phyloP scores from a whole-genome alignment of 2,113 vertebrate genomes.

The Cardinalis cardinalis region DNA sequence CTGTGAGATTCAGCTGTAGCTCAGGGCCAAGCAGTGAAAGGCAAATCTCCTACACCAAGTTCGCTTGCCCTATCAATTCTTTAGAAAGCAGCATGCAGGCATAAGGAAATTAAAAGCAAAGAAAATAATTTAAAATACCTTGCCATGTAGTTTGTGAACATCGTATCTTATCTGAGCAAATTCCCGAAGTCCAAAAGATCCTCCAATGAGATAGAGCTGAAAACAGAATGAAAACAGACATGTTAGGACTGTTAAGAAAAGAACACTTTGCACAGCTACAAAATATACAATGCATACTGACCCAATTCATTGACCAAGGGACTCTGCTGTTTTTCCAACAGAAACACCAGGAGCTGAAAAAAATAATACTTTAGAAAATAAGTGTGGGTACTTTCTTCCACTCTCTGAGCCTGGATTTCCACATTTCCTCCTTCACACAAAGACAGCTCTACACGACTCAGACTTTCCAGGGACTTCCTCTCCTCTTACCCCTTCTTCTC shows the following conservation, averaged over 20 bases:
- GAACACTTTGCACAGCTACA: background rate
- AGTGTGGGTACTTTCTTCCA: background rate
- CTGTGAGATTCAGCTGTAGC: background rate
- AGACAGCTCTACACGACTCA: background rate
- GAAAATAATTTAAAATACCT: slow-evolving; percentile 68
- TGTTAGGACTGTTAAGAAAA: background rate
- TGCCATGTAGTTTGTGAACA: slow-evolving; percentile 78
- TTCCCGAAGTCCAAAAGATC: slow-evolving; percentile 91
- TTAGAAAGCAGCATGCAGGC: background rate
- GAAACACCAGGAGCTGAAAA: background rate
- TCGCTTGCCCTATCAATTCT: background rate
- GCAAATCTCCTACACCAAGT: background rate
- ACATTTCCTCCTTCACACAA: background rate
- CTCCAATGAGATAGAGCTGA: slow-evolving; percentile 88
- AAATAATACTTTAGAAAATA: background rate
- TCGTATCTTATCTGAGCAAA: slow-evolving; percentile 94
- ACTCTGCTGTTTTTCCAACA: background rate
- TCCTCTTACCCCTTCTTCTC: background rate
- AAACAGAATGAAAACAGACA: slow-evolving; percentile 10
- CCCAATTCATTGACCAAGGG: background rate
- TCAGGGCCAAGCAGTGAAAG: background rate
- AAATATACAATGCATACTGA: background rate
- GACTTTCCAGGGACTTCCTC: background rate
- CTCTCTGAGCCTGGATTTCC: background rate
- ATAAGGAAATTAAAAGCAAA: background rate